Evolutionary conservation across 2,113 vertebrate species (phyloP), one percentile per base, ranked within the genome.

Genomic region (Sylvilagus bachmani): DNA sequence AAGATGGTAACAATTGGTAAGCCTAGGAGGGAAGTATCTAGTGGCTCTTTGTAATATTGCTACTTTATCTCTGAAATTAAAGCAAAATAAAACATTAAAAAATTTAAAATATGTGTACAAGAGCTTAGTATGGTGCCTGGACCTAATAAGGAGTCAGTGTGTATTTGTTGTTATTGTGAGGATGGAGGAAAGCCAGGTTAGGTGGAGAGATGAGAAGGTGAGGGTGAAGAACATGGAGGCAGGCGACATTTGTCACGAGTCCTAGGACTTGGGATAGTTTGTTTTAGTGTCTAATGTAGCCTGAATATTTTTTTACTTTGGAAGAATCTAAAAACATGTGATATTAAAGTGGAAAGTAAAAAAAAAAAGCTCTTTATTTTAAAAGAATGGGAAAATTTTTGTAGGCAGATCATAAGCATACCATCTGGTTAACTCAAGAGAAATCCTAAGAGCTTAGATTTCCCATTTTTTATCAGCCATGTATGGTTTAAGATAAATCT

Each of bases 361-460:
- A 94, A 75, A 58, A 17, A 58, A 58, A 58, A 58, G 58, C 51
- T 58, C 94, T 95, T 93, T 93, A 89, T 94, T 96, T 91, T 6
- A 95, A 95, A 96, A 89, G 79, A 96, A 81, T 89, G 79, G 93
- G 70, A 93, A 95, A 66, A 75, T 93, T 94, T 58, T 95, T 93
- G 80, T 95, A 94, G 84, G 90, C 92, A 96, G 70, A 97, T 89
- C n/a, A 81, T 86, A 95, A 90, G 80, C 71, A 92, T 36, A 86
- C 95, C 95, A 96, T 97, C 94, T 97, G 94, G 84, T 84, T 95
- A 87, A 93, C 92, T 91, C 22, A 36, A 85, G 71, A 95, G 95
- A 95, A 94, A 97, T 90, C 90, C 61, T 84, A 62, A 92, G 53
- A 93, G 61, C 84, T 91, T 95, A 89, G 86, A 94, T 86, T 70